Evolutionary conservation across 1,140 invertebrate genomes (phyloP).

Genomic region (Drosophila kohkoa): DNA sequence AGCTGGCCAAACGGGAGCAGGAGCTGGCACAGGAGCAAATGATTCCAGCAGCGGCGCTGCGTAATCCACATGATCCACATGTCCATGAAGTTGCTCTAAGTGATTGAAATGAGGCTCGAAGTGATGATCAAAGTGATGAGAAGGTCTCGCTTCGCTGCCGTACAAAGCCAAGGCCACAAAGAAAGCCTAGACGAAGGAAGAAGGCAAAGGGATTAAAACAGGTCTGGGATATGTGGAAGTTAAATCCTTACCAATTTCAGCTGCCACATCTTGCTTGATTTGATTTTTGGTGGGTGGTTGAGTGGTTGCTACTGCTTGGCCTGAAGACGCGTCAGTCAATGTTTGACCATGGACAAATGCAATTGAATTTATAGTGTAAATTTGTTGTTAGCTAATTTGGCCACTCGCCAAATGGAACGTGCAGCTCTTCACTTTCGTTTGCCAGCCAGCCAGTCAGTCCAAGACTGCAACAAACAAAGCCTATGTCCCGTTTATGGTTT

Average conservation of each 20-base stretch:
- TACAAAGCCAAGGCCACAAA: conserved; percentile 45
- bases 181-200: conserved; percentile 26
- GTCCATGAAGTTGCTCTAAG: conserved; percentile 43
- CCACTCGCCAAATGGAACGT: conserved; percentile 50
- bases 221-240: neutral
- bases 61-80: conserved; percentile 56
- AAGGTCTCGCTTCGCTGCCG: conserved; percentile 61
- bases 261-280: conserved; percentile 67
- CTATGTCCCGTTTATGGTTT: conserved; percentile 11
- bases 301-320: conserved; percentile 31
- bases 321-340: conserved; percentile 29
- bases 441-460: neutral
- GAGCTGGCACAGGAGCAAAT: conserved; percentile 42
- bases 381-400: conserved; percentile 13
- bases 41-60: conserved; percentile 48
- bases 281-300: conserved; percentile 14
- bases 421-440: conserved; percentile 67
- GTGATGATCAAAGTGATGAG: conserved; percentile 56
- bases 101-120: conserved; percentile 57
- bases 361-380: conserved; percentile 60
- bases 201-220: neutral
- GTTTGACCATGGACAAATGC: conserved; percentile 8
- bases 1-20: conserved; percentile 27
- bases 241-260: conserved; percentile 58
- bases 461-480: conserved; percentile 10